Evolutionary conservation across 2,113 vertebrate genomes (phyloP).

Genomic region (Serinus canaria): DNA sequence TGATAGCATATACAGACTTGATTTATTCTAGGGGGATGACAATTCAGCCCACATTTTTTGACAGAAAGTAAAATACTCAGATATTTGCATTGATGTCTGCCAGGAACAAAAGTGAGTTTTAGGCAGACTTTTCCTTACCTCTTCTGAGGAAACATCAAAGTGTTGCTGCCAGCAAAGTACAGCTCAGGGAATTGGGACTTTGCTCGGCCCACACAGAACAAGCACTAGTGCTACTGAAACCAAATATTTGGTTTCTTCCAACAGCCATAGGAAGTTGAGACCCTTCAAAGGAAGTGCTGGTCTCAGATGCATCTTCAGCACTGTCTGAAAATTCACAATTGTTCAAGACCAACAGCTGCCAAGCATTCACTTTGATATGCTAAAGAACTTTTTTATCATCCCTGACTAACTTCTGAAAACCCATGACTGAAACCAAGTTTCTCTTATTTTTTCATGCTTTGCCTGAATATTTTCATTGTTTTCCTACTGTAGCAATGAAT

Average conservation of each 20-base stretch:
- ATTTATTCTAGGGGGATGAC: slow-evolving; percentile 11
- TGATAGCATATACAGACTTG: neutral
- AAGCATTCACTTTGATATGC: neutral
- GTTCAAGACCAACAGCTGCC: neutral
- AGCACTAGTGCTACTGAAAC: neutral
- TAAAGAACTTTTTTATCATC: neutral
- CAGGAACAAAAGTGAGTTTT: slow-evolving; percentile 23
- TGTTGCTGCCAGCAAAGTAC: slow-evolving; percentile 35
- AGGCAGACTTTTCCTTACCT: neutral
- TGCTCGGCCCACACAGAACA: neutral
- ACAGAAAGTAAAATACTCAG: slow-evolving; percentile 2
- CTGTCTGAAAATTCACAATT: slow-evolving; percentile 22
- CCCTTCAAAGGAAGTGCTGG: neutral
- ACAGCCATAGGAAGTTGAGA: neutral
- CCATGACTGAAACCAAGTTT: neutral
- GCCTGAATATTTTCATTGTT: neutral
- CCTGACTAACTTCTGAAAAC: neutral
- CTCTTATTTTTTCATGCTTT: neutral
- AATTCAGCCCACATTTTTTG: neutral
- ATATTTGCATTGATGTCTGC: neutral
- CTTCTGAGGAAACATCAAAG: slow-evolving; percentile 34
- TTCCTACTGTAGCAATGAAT: neutral
- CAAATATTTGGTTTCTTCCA: slow-evolving; percentile 19
- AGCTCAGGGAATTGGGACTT: neutral
- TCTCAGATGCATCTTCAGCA: slow-evolving; percentile 4